Percentiles rank a stretch among this genome's conserved stretches.
phyloP scores from a whole-genome alignment of 2,888 invertebrate genomes.

The Lasioglossum marginatum region DNA sequence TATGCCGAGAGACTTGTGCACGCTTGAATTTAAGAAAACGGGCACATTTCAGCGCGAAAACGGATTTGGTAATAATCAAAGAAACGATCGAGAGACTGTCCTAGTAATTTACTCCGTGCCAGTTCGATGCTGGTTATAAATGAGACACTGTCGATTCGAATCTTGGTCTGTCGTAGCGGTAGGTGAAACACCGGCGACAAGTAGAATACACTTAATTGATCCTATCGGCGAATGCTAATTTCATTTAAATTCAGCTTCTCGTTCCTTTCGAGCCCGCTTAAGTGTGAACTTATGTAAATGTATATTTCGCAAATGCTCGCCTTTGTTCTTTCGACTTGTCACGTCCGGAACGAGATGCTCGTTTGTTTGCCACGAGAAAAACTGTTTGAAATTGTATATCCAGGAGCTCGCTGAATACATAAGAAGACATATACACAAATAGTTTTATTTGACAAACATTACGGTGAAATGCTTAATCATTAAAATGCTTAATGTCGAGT shows the following conservation, averaged over 20 bases:
- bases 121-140: constrained; percentile 38
- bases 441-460: not conserved
- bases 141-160: constrained; percentile 46
- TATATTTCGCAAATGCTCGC: constrained; percentile 42
- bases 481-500: not conserved
- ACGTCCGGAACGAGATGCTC: constrained; percentile 9
- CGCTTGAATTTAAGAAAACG: not conserved
- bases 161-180: constrained; percentile 39
- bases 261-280: constrained; percentile 36
- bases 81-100: constrained; percentile 25
- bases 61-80: constrained; percentile 31
- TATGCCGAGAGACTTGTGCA: not conserved
- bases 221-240: constrained; percentile 60
- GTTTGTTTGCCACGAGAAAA: not conserved
- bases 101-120: constrained; percentile 31
- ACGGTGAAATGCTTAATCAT: not conserved
- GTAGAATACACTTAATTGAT: constrained; percentile 54
- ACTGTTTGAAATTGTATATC: not conserved
- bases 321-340: constrained; percentile 43
- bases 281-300: constrained; percentile 57
- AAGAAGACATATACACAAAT: not conserved
- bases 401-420: not conserved
- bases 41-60: not conserved
- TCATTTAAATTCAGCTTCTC: constrained; percentile 53
- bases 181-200: constrained; percentile 48